Base-by-base conservation (phyloP, 2,888 invertebrate species). In the Carterocephalus palaemon region DNA sequence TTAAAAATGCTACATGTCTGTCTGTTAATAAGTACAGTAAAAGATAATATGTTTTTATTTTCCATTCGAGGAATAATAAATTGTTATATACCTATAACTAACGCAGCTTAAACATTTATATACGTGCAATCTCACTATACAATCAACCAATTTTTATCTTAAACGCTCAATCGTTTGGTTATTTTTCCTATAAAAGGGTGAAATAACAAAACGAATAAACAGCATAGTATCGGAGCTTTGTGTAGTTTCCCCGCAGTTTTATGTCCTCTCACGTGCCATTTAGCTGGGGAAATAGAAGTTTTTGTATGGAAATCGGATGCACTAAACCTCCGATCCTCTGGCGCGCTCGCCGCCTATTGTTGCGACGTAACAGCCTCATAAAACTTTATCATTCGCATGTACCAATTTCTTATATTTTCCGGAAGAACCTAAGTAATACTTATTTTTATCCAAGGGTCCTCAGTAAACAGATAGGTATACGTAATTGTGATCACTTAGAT, bases 251-350 rank as follows among this genome's bases (percentile, higher is more conserved):
- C 75, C 78, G 77, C 67, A 78, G 73, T 82, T 86, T 85, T 84
- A 86, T 85, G 76, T 75, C 60, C 79, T 76, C 82, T 82, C 81
- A 78, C 85, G 84, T 83, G 80, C 77, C 86, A 86, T 86, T 85
- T 86, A 83, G 75, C 59, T 63, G 76, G 80, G 86, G 86, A 86
- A 86, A 85, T 86, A 79, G 83, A 78, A 83, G 85, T 83, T 85
- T 84, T 84, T 85, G 80, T 78, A 86, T 84, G 84, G 74, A 83
- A 85, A 84, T 86, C 80, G 82, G 82, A 81, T 78, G 83, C 77
- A 79, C 75, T 82, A 82, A 80, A 72, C 70, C 70, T 62, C 70
- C 70, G 70, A 70, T 69, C 54, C 61, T 63, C 66, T 70, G 67
- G 68, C 68, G 70, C 63, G 70, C 66, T 64, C 62, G 49, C 68